Evolutionary conservation across 2,113 vertebrate species (phyloP).

Genomic region (Lycaon pictus): DNA sequence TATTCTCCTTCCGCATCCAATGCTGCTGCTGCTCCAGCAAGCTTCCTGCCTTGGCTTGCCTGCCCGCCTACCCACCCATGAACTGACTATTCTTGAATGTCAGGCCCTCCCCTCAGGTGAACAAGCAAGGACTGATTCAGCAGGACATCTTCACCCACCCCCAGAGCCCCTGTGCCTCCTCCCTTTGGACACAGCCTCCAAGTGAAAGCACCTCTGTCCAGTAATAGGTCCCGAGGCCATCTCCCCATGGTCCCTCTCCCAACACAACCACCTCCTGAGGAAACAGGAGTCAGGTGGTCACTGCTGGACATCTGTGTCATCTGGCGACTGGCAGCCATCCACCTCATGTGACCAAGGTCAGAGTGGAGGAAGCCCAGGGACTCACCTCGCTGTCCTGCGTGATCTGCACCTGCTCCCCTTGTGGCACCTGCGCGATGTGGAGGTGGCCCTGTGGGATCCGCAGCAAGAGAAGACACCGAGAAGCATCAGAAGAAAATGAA

Average conservation of each 20-base stretch:
- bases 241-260: not conserved
- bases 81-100: not conserved
- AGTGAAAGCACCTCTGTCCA: not conserved
- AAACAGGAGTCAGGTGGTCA: not conserved
- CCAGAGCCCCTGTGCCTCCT: not conserved
- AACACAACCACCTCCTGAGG: not conserved
- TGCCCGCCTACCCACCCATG: too few species aligned
- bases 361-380: not conserved
- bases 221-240: not conserved
- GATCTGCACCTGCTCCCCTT: slow-evolving; percentile 99
- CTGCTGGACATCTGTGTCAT: fast-evolving
- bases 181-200: not conserved
- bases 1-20: fast-evolving
- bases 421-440: slow-evolving; percentile 98
- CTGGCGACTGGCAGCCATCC: not conserved
- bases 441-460: slow-evolving; percentile 98
- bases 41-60: too few species aligned
- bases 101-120: not conserved
- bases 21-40: not conserved
- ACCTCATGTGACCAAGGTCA: not conserved
- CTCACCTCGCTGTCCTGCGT: slow-evolving; percentile 98
- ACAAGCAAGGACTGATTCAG: not conserved
- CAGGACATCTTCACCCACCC: not conserved
- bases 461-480: slow-evolving; percentile 85
- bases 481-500: slow-evolving; percentile 87